Evolutionary conservation across 2,113 vertebrate genomes (phyloP), one percentile per base, ranked within the genome.

Genomic region (Gnathonemus longibarbis): DNA sequence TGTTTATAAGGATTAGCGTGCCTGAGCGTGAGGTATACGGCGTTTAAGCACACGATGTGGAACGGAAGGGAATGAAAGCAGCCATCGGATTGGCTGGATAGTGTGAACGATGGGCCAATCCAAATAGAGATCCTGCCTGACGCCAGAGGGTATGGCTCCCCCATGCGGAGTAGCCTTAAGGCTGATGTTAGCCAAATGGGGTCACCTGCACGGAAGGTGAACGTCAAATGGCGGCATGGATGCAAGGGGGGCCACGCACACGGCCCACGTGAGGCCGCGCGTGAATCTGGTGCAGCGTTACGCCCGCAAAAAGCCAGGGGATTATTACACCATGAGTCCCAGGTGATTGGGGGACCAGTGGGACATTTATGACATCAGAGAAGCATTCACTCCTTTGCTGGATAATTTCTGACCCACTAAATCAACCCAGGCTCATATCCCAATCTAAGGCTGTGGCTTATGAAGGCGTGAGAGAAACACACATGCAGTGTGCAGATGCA

Each of bases 181-280:
- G 90, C 90, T 66, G 88, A 91, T 90, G 90, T 85, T 89, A 84
- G 83, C 10, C 45, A 53, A 31, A 52, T 53, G 49, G 45, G 35
- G 94, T 94, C 95, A 95, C 95, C 95, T 96, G 95, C 94, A 91
- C 95, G 94, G 94, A 94, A 95, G 95, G 95, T 95, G 94, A 94
- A 92, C 87, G 93, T 94, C 94, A 93, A 95, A 94, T 94, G 94
- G 93, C 90, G 91, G 91, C 94, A 92, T 91, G 92, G 53, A 91
- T 56, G 90, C 90, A 90, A 92, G 92, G 92, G 93, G 92, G 92
- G 92, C n/a, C n/a, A n/a, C n/a, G n/a, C 95, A 95, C 95, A 95
- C 94, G 94, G 95, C 91, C 92, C 83, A 74, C 84, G 90, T 70
- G 92, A 90, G 91, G 94, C 93, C 93, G 93, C 24, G 92, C 91